Base-by-base conservation (phyloP, 2,797 vertebrate genomes). In the Octomys mimax region DNA sequence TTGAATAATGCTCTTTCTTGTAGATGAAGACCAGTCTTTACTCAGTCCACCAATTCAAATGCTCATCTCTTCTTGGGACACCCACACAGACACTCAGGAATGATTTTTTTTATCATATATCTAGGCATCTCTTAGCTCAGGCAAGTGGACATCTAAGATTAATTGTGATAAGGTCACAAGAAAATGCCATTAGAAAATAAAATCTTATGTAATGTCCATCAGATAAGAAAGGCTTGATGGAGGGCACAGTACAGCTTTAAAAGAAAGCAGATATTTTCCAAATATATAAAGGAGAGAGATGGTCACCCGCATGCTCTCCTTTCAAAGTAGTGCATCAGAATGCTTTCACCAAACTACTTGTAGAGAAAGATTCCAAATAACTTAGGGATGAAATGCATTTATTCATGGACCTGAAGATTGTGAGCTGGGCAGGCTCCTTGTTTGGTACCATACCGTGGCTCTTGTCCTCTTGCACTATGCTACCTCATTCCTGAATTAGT, bases 261-360 rank as follows among this genome's bases (percentile, higher is more conserved):
- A 86, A 82, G 54, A 85, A 93, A 88, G 22, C 18, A 62, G 22
- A 10, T 83, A 62, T 86, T 94, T 89, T 89, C 7, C 11, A 75
- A 7, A 5, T 83, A 42, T 52, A 89, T 16, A 83, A 82, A 64
- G 62, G 12, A 9, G 18, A 26, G 5, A 11, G 28, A 1, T n/a
- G 22, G 26, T 19, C 64, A 83, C 14, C 7, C 42, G 5, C 42
- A 42, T 42, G 42, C 42, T 42, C 4, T 42, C 42, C 42, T 42
- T 42, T 3, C 6, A 28, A 73, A 89, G 66, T 33, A 82, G 13
- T 24, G 11, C 80, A 39, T 52, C 28, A 52, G 46, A 57, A 70
- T 42, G 33, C 4, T 71, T 49, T 87, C 39, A 92, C 68, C 36
- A 6, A 87, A 21, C 62, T 59, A 68, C 6, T 22, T 54, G 39